phyloP scores from a whole-genome alignment of 2,113 vertebrate species.

The Myotis yumanensis region DNA sequence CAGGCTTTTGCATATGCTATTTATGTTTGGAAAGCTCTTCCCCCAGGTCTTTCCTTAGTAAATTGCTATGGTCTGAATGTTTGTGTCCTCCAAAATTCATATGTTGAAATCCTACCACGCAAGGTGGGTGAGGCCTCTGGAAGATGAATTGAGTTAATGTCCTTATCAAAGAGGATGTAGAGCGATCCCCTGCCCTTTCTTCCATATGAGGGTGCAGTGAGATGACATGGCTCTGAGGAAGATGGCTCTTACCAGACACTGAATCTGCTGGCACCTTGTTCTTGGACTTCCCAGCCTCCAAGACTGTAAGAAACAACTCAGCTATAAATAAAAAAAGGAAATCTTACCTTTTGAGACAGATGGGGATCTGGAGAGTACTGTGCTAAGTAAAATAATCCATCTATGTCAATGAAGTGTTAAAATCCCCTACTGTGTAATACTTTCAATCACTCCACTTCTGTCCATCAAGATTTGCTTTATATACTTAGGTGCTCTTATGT shows the following conservation, averaged over 20 bases:
- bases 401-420: no score
- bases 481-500: no score
- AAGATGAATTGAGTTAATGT: background rate
- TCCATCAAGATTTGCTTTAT: no score
- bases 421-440: no score
- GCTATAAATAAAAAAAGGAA: no score
- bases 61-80: background rate
- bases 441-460: no score
- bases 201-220: background rate
- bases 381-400: no score
- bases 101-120: background rate
- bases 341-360: no score
- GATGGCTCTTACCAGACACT: background rate
- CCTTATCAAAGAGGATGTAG: background rate
- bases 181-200: background rate
- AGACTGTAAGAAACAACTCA: background rate
- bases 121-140: background rate
- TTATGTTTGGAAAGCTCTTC: background rate
- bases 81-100: background rate
- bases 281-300: background rate
- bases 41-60: background rate
- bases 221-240: background rate
- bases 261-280: background rate
- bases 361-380: no score
- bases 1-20: background rate